Conservation (phyloP, 2,797 vertebrate species). For the Odontamblyopus lacepedii region DNA sequence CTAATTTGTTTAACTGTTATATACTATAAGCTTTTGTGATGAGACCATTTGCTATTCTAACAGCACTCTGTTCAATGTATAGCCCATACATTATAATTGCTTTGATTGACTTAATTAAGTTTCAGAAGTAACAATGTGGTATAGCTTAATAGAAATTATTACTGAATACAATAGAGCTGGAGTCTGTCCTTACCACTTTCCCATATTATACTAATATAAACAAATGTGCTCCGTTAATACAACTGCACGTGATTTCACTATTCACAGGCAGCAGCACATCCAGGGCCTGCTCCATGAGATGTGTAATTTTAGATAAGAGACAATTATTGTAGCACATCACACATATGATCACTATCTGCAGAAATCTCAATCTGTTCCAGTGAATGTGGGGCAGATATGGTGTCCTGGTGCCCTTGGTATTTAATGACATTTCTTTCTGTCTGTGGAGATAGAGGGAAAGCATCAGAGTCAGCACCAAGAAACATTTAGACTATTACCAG, state of each 20-base stretch:
- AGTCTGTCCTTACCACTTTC: not conserved
- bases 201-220: constrained; percentile 1
- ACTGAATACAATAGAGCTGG: not conserved
- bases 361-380: constrained; percentile 54
- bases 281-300: constrained; percentile 31
- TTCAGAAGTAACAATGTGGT: not conserved
- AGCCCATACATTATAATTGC: not conserved
- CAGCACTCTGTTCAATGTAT: not conserved
- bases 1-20: constrained; percentile 1
- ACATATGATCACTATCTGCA: constrained; percentile 47
- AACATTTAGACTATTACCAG: constrained; percentile 27
- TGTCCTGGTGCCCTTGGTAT: constrained; percentile 63
- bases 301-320: constrained; percentile 73
- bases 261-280: constrained; percentile 20
- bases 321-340: constrained; percentile 61
- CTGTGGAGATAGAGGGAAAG: constrained; percentile 49
- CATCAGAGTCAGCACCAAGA: constrained; percentile 39
- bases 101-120: not conserved
- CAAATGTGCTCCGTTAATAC: not conserved
- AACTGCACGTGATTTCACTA: constrained; percentile 5
- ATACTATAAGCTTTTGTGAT: no score
- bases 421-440: constrained; percentile 67
- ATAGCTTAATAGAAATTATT: not conserved
- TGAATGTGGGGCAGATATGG: constrained; percentile 52
- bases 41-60: no score